phyloP scores from a whole-genome alignment of 1,140 invertebrate species.

The Papilio polytes region DNA sequence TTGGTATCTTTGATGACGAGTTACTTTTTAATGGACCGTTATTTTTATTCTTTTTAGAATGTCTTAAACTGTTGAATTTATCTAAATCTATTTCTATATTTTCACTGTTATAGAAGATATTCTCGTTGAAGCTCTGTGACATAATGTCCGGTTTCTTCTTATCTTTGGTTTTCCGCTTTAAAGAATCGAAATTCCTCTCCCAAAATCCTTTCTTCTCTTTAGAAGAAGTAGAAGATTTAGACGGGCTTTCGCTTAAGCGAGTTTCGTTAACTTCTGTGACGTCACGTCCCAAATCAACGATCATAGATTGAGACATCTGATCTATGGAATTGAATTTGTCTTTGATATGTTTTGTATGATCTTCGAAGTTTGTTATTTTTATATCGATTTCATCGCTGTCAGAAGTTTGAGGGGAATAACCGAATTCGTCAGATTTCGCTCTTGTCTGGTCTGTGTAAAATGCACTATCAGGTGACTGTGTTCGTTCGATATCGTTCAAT shows the following conservation, averaged over 20 bases:
- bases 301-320: conserved; percentile 85
- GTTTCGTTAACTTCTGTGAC: conserved; percentile 58
- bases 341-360: conserved; percentile 73
- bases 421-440: conserved; percentile 80
- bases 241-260: conserved; percentile 68
- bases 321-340: conserved; percentile 83
- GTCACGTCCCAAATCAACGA: conserved; percentile 76
- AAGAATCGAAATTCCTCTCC: conserved; percentile 83
- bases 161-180: conserved; percentile 75
- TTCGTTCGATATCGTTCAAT: conserved; percentile 74
- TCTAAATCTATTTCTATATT: conserved; percentile 80
- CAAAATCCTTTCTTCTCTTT: conserved; percentile 84
- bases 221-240: conserved; percentile 72
- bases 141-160: conserved; percentile 79
- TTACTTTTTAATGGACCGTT: conserved; percentile 72
- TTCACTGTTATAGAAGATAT: conserved; percentile 84
- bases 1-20: conserved; percentile 80
- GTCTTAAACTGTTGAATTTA: conserved; percentile 76
- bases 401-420: conserved; percentile 80
- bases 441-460: conserved; percentile 76
- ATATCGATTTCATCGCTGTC: conserved; percentile 80
- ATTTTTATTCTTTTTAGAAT: conserved; percentile 76
- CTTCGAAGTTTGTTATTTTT: conserved; percentile 73
- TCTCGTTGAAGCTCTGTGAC: conserved; percentile 86
- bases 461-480: conserved; percentile 75